Base-by-base conservation (phyloP, 2,797 vertebrate genomes). In the Phrynocephalus guinanensis region DNA sequence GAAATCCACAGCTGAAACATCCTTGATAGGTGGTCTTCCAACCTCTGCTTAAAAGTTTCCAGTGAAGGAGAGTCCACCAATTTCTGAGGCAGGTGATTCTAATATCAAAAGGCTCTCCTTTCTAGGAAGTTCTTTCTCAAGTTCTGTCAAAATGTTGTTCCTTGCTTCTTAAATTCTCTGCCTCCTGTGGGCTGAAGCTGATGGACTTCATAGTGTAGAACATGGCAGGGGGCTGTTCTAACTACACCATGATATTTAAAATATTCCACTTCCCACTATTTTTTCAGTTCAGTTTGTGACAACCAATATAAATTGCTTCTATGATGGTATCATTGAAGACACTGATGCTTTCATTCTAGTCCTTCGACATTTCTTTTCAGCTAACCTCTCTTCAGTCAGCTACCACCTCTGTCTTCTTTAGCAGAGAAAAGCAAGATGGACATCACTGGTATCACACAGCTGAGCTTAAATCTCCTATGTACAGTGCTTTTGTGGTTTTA, bases 371-470 rank as follows among this genome's bases (percentile, higher is more conserved):
- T 87, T 87, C n/a, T 20, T 11, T 30, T 24, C 67, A 66, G 16
- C 5, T 83, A 89, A 84, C 56, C 5, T 28, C 82, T 66, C 50
- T 87, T 13, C 28, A 76, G 1, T 50, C 30, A 18, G 24, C 44
- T 5, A n/a, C 13, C 71, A 2, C 5, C 87, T 76, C 75, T 60
- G 52, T 48, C 67, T 80, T 80, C 11, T 77, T 63, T 87, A n/a
- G 6, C 16, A 89, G 87, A 88, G 70, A 28, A 89, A 72, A 82
- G 85, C 33, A 90, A 89, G 84, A 88, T 70, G 84, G 18, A 26
- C 30, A 83, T 30, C 79, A 13, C 7, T 83, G 2, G 66, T 91
- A 86, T 78, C 7, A 86, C 24, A 20, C 72, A 15, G 80, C 90
- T 87, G 78, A 28, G 80, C 85, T 82, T 87, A 11, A 85, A 85